These are phyloP conservation scores for Heliangelus exortis DNA, from an alignment of 2,797 vertebrate species.

Conservation along the genomic window DNA sequence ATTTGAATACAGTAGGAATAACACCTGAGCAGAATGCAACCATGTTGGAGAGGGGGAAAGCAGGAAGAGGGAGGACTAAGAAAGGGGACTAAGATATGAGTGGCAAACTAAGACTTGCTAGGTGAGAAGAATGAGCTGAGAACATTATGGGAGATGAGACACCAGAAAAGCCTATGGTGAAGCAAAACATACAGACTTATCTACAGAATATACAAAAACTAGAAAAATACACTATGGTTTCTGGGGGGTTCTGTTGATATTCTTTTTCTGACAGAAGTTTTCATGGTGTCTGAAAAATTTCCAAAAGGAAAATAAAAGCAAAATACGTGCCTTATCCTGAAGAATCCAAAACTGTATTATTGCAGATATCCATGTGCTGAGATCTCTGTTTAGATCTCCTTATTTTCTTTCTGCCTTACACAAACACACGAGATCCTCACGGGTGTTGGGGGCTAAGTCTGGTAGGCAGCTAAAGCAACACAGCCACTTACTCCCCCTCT, in stretches of 20 bases:
- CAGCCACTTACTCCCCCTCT: fast-evolving
- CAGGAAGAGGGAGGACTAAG: neutral
- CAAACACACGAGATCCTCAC: neutral
- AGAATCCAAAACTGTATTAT: neutral
- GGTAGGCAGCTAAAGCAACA: neutral
- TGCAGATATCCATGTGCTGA: neutral
- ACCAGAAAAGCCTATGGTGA: neutral
- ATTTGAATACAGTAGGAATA: neutral
- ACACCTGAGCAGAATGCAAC: constrained; percentile 8
- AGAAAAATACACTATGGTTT: neutral
- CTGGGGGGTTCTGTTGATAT: fast-evolving
- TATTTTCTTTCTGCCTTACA: neutral
- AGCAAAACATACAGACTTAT: neutral
- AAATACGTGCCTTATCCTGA: neutral
- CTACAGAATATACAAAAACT: neutral
- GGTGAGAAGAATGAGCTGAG: neutral
- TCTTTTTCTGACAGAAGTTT: neutral
- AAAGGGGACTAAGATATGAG: neutral
- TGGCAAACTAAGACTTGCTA: neutral
- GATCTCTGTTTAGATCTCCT: neutral
- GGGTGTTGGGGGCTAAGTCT: neutral
- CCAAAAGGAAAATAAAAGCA: neutral
- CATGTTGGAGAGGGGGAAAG: neutral
- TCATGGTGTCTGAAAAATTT: neutral
- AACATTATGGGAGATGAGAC: neutral